Base-by-base conservation (phyloP, 2,888 invertebrate species). In the Tethea ocularis region DNA sequence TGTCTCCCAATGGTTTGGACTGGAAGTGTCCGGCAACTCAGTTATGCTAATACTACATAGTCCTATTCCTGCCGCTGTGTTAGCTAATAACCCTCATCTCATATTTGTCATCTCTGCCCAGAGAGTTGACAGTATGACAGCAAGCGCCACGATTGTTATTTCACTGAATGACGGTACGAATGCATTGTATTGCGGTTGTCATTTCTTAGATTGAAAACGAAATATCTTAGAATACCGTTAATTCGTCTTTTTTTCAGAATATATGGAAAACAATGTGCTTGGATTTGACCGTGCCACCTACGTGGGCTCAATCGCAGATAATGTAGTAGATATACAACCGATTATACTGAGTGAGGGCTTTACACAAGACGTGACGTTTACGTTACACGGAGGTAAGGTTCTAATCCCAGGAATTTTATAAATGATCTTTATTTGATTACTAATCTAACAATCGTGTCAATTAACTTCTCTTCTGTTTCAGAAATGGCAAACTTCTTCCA, bases 291-390 rank as follows among this genome's bases (percentile, higher is more conserved):
- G 67, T 46, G 54, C 62, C 22, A 73, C 62, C 36, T 78, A 76
- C 58, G 20, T 68, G 1, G 80, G 80, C 7, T 59, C 71, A 1
- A 68, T 78, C 6, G 61, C 67, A 29, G 66, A 65, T 51, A 57
- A 63, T 36, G 22, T 41, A 2, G 26, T 70, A 8, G 61, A 58
- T 6, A 56, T 78, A 26, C 64, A 66, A 20, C 59, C 72, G 6
- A 78, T 81, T 22, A 65, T 63, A 24, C 68, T 80, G 8, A 64
- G 52, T 2, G 68, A 75, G 57, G 80, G 79, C 41, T 75, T 69
- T 57, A 63, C 62, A 8, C 7, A 61, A 13, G 61, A 64, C 51
- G 75, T 80, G 2, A 15, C 56, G 8, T 78, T 78, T 38, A 38
- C 60, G 1, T 52, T 75, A 58, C 56, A 59, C 10, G 73, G 76